phyloP scores from a whole-genome alignment of 2,797 vertebrate species.

The Pampus argenteus region DNA sequence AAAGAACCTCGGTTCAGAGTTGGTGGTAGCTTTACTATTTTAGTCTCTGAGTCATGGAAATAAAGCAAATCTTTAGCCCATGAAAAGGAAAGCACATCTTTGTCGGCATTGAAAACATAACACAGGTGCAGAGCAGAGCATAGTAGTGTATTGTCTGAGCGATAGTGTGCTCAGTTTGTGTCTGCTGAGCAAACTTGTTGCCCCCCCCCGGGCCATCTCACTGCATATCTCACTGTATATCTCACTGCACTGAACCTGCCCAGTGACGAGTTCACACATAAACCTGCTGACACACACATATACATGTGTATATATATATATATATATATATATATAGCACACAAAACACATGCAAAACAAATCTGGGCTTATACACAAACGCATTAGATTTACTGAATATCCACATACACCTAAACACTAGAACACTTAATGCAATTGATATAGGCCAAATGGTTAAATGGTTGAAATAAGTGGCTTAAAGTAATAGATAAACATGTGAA shows the following conservation, averaged over 20 bases:
- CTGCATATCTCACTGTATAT: no score
- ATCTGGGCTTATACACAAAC: not conserved
- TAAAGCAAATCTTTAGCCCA: constrained; percentile 56
- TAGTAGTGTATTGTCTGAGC: constrained; percentile 62
- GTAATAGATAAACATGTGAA: no score
- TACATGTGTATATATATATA: no score
- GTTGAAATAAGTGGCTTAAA: not conserved
- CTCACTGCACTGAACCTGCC: constrained; percentile 32
- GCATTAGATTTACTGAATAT: no score
- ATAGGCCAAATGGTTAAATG: not conserved
- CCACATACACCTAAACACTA: not conserved
- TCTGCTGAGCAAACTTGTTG: constrained; percentile 20
- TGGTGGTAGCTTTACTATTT: constrained; percentile 66
- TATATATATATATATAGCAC: no score
- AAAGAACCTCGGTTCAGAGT: constrained; percentile 55
- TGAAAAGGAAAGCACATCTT: constrained; percentile 64
- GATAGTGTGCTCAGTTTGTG: constrained; percentile 10
- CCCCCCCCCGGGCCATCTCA: constrained; percentile 23
- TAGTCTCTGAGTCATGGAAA: constrained; percentile 75
- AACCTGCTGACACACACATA: constrained; percentile 42
- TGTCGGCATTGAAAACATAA: constrained; percentile 71
- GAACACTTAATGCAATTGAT: not conserved
- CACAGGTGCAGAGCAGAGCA: constrained; percentile 73
- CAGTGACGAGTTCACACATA: constrained; percentile 31
- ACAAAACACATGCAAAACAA: not conserved